A percentile compares a stretch with the other conserved stretches of the same genome.
These are phyloP conservation scores for Varecia variegata DNA, from an alignment of 2,797 vertebrate genomes.

Conservation along the genomic window DNA sequence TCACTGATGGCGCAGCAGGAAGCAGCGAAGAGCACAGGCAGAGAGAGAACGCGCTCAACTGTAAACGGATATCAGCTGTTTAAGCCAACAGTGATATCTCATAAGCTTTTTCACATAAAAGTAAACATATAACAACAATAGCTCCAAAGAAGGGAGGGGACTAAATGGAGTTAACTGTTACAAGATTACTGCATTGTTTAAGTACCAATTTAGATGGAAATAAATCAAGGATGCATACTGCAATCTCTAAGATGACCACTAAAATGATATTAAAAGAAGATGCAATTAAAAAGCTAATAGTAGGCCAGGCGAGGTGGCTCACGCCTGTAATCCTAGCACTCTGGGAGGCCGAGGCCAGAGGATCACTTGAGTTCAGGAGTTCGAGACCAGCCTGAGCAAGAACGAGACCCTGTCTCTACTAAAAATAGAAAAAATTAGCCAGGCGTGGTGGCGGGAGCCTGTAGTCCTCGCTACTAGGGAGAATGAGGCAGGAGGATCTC, in stretches of 20 bases:
- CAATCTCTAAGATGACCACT: background rate
- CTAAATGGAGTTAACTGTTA: background rate
- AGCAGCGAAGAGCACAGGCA: background rate
- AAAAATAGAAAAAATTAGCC: background rate
- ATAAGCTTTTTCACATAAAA: background rate
- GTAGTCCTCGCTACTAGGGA: too few relatives aligned
- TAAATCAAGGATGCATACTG: background rate
- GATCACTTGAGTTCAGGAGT: background rate
- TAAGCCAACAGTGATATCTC: background rate
- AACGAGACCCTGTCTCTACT: background rate
- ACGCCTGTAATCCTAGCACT: background rate
- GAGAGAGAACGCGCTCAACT: background rate
- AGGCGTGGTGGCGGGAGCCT: rapidly evolving
- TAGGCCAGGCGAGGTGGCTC: rapidly evolving
- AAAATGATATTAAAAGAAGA: background rate
- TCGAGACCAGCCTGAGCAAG: background rate
- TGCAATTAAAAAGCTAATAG: background rate
- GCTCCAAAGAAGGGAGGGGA: background rate
- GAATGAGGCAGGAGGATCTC: too few relatives aligned
- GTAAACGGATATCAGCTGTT: background rate
- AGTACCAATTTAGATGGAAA: background rate
- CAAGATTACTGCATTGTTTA: background rate
- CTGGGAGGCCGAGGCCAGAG: background rate
- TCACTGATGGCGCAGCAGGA: background rate
- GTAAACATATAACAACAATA: background rate